Conservation (phyloP, 2,113 vertebrate species). For the Sterrhoptilus dennistouni region DNA sequence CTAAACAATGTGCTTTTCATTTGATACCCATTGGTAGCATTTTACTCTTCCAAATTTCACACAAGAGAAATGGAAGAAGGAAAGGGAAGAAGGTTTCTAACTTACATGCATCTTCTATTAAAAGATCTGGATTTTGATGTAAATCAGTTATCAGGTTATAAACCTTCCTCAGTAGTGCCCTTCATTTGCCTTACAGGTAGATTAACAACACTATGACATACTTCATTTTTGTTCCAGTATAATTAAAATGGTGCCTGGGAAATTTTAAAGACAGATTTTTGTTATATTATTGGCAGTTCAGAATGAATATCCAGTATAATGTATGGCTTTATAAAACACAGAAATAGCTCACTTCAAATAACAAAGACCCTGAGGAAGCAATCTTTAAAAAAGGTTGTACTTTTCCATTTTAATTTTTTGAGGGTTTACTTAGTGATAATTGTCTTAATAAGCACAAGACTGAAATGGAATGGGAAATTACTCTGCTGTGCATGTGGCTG, state of each 20-base stretch:
- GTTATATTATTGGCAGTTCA: not conserved
- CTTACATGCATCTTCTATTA: not conserved
- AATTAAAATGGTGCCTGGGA: not conserved
- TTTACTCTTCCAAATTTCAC: not conserved
- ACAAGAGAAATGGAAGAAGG: not conserved
- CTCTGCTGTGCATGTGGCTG: not conserved
- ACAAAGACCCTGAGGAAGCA: not conserved
- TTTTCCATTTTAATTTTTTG: not conserved
- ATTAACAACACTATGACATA: not conserved
- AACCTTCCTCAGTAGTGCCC: not conserved
- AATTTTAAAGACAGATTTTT: not conserved
- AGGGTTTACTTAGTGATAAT: conserved; percentile 7
- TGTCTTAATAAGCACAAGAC: conserved; percentile 10
- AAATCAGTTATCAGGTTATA: not conserved
- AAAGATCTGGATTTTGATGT: not conserved
- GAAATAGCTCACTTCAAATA: not conserved
- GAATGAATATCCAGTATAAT: not conserved
- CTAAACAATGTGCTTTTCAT: not conserved
- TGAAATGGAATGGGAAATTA: not conserved
- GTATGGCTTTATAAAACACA: not conserved
- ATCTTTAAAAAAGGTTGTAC: not conserved
- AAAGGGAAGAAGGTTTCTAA: not conserved
- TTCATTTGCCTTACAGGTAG: not conserved
- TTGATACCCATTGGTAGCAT: not conserved
- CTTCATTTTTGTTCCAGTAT: not conserved